Base-by-base conservation (phyloP, 2,113 vertebrate genomes). In the Epinephelus lanceolatus region DNA sequence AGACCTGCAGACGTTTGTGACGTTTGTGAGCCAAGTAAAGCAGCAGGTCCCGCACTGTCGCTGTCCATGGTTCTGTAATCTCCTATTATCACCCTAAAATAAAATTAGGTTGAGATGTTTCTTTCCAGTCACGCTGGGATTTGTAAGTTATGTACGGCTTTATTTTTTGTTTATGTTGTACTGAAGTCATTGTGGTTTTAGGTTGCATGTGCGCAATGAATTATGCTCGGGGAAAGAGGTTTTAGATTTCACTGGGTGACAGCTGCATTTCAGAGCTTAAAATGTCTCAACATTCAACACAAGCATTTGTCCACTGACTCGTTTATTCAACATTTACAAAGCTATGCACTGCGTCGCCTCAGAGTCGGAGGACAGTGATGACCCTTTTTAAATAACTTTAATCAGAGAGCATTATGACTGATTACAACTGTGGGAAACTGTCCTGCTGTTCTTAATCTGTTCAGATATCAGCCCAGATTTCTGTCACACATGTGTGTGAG, bases 31-130 rank as follows among this genome's bases (percentile, higher is more conserved):
- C n/a, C 1, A 5, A 14, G 18, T 3, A 47, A 23, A 74, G 8
- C n/a, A 23, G 45, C 30, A 60, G 47, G 5, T 57, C 45, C 49
- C 45, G n/a, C 42, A 23, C 65, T 57, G 88, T 71, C 84, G 88
- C 94, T 95, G 90, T 95, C 94, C 93, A 93, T 91, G 94, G 93
- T 95, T 89, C 93, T 94, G 94, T 76, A 93, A 78, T 53, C 45
- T 84, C 30, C 47, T 79, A 23, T 55, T 62, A 49, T 78, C 57
- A 51, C 5, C 27, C 42, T 66, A 19, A 57, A 72, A 69, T 33
- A 18, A 78, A 85, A 62, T 14, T 1, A 25, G 23, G 66, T 47
- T 49, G 19, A 75, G 23, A 14, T 63, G 33, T 55, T 56, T 80
- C 49, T 72, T 18, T 70, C 13, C 9, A 30, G 59, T 71, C 70